Evolutionary conservation across 2,113 vertebrate genomes (phyloP), one percentile per base, ranked within the genome.

Genomic region (Diphyllodes magnificus): DNA sequence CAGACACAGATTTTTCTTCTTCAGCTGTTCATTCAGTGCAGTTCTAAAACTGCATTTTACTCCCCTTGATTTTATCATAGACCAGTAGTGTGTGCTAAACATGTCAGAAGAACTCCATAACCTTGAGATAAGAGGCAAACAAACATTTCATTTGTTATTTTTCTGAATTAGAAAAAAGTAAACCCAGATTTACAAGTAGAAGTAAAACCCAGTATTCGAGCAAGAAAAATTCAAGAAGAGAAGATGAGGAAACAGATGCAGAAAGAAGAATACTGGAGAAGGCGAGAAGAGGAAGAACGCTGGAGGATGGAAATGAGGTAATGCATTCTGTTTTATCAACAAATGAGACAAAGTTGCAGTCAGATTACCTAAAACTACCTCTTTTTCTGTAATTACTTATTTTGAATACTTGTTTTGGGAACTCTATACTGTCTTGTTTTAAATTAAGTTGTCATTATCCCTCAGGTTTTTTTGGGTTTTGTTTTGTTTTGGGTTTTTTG

Each of bases 251-350:
- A 99, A 82, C 99, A 99, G 95, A 99, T 99, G 99, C 99, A 99
- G 93, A 99, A 99, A 93, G 99, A 99, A 79, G 99, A 99, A 86
- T 99, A 99, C 91, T 99, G 99, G 99, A 98, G 99, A 95, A 98
- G 99, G 53, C 97, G 99, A 68, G 99, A 99, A 96, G 99, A 99
- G 59, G 99, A 99, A 33, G 99, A 99, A 88, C 98, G 99, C 81
- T 99, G 99, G 99, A 98, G 99, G 84, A 99, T 99, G 98, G 99
- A 99, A 97, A 99, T 99, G 99, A 98, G 99, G 99, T 99, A 94
- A 27, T 61, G 19, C 19, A 11, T 78, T 78, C 31, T 86, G 25
- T 61, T 78, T 59, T 57, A 28, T 64, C 37, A 63, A 10, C 27
- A 25, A 64, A 39, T 65, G 51, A 51, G 24, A 33, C 35, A 79